Evolutionary conservation across 92 coral and sea anemone genomes (phyloP), one percentile per base, ranked within the genome.

Genomic region (Blastomussa wellsi): DNA sequence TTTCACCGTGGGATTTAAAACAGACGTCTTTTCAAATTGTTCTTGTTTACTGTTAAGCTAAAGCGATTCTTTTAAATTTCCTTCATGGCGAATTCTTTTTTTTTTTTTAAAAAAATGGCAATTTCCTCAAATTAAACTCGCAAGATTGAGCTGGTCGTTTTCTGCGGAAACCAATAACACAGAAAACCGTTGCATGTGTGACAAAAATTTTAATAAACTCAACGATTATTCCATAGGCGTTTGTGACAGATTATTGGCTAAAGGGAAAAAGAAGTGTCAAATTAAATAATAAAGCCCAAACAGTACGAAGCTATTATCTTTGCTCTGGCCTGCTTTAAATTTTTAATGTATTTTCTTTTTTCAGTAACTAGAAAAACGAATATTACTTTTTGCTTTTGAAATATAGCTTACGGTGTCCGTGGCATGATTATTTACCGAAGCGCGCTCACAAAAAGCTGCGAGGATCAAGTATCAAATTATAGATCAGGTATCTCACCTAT

Each of bases 261-360:
- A 83, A 39, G 33, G 31, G 60, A 20, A 81, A 38, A 44, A 33
- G 47, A 59, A 83, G 79, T 74, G 87, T 83, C 87, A 83, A 74
- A 83, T 83, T 19, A 75, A 81, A 83, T 81, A 83, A 83, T 83
- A 52, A 74, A 71, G n/a, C 79, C 79, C 35, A 55, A 82, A 72
- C 37, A 74, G 77, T 35, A 68, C 80, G 62, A 74, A 55, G 64
- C 86, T 39, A 83, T 83, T 57, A 74, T 73, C 78, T 76, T 83
- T 83, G 49, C 80, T 22, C 33, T 60, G 87, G 74, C 81, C 33
- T 16, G 80, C 78, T 42, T 24, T 83, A 57, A 83, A 83, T 83
- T 83, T 60, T 83, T 83, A 83, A 83, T 83, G 81, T 36, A 32
- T 44, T 74, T 83, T 60, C 38, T 35, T 59, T 74, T 32, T 74